A percentile compares a stretch with the other conserved stretches of the same genome.
Conservation (phyloP, 2,888 invertebrate genomes). For the Rhynchonema sp. region DNA sequence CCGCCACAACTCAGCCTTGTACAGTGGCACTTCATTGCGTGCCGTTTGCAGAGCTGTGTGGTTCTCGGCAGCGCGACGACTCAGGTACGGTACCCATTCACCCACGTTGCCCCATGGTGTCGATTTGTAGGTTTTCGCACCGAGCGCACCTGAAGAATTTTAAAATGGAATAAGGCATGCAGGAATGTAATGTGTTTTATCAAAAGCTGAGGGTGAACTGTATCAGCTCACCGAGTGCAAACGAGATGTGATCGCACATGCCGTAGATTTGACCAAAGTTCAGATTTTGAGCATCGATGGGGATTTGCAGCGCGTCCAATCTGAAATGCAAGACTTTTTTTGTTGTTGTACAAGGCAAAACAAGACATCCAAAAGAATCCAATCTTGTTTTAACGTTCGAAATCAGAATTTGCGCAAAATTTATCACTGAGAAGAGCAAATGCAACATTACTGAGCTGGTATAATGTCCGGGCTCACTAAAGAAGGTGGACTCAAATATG, state of each 20-base stretch:
- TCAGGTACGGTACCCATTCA: conserved; percentile 32
- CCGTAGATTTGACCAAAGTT: neutral
- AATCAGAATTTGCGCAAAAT: no score
- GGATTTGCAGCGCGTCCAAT: neutral
- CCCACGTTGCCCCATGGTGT: conserved; percentile 32
- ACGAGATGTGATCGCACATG: neutral
- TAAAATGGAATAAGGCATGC: no score
- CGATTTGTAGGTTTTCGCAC: conserved; percentile 33
- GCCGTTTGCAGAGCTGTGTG: conserved; percentile 31
- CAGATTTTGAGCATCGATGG: neutral
- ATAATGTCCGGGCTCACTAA: no score
- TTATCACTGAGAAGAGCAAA: no score
- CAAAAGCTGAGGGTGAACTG: no score
- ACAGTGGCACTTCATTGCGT: conserved; percentile 24
- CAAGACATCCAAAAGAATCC: no score
- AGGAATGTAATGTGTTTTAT: no score
- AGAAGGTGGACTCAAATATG: no score
- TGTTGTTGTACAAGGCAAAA: no score
- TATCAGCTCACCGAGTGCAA: neutral
- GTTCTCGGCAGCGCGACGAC: conserved; percentile 34
- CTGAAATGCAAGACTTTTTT: neutral
- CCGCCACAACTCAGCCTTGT: conserved; percentile 10
- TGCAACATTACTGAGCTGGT: no score
- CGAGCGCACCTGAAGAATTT: conserved; percentile 23
- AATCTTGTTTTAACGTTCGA: no score